A percentile compares a stretch with the other conserved stretches of the same genome.
These are phyloP conservation scores for Fragum fragum DNA, from an alignment of 2,888 invertebrate species.

Conservation along the genomic window DNA sequence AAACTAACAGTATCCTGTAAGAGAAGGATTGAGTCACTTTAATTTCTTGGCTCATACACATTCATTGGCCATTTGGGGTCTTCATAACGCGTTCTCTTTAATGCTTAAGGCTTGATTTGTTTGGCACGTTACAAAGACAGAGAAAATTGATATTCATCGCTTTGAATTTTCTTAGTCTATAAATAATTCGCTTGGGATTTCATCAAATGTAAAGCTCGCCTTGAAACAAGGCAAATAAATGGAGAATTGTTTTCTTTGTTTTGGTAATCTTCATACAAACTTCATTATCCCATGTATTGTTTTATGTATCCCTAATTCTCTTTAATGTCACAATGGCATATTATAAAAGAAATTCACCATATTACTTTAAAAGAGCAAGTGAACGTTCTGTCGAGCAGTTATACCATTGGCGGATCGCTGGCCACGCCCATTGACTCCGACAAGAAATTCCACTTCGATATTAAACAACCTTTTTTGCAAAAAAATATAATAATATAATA, in stretches of 20 bases:
- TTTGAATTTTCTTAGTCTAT: constrained; percentile 17
- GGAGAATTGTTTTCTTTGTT: constrained; percentile 12
- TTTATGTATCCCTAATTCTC: too few species aligned
- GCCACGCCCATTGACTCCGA: too few species aligned
- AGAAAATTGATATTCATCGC: constrained; percentile 15
- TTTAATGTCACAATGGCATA: too few species aligned
- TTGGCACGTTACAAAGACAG: constrained; percentile 26
- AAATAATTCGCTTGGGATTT: constrained; percentile 15
- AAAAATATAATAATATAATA: too few species aligned
- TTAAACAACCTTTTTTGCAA: too few species aligned
- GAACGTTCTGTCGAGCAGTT: too few species aligned
- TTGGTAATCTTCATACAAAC: constrained; percentile 1
- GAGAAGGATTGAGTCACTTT: neutral
- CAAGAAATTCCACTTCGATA: too few species aligned
- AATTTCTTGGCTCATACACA: neutral
- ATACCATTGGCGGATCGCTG: too few species aligned
- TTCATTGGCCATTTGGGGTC: constrained; percentile 20
- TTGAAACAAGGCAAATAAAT: constrained; percentile 13
- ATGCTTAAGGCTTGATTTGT: constrained; percentile 18
- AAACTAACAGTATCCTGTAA: too few species aligned
- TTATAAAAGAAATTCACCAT: too few species aligned
- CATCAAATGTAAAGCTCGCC: constrained; percentile 20
- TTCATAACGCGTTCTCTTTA: constrained; percentile 4
- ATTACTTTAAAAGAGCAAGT: too few species aligned
- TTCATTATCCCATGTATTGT: neutral